Percentiles rank a stretch among this genome's conserved stretches.
Conservation (phyloP, 2,113 vertebrate species). For the Pleuronectes platessa region DNA sequence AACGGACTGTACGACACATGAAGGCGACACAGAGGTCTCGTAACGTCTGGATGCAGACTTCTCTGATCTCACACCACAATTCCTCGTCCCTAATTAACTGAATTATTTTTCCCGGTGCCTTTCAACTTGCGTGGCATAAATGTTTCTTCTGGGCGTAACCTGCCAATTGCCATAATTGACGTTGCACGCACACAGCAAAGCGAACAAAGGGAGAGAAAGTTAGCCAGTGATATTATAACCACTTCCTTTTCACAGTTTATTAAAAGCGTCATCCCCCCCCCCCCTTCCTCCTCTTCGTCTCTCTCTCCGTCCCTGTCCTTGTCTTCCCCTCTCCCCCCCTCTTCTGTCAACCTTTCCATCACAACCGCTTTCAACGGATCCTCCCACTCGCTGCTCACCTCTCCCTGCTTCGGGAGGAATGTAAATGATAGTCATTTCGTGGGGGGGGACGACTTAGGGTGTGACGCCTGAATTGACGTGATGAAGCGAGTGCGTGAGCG, state of each 20-base stretch:
- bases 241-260: constrained; percentile 24
- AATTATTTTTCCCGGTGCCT: not conserved
- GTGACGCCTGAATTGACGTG: constrained; percentile 55
- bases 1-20: constrained; percentile 20
- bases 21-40: not conserved
- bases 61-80: not conserved
- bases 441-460: constrained; percentile 31
- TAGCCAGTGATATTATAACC: not conserved
- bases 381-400: constrained; percentile 51
- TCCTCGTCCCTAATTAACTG: not conserved
- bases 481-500: constrained; percentile 18
- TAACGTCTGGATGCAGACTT: not conserved
- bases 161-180: not conserved
- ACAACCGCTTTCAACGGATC: constrained; percentile 22
- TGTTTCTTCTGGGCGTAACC: not conserved
- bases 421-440: constrained; percentile 62
- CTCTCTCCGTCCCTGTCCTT: not conserved
- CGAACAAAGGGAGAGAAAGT: too few species aligned
- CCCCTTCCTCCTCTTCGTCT: not conserved
- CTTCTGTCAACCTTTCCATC: constrained; percentile 41
- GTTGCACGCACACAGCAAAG: too few species aligned
- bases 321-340: not conserved
- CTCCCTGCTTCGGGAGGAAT: constrained; percentile 49
- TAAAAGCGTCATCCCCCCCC: too few species aligned
- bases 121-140: too few species aligned